phyloP scores from a whole-genome alignment of 2,113 vertebrate species.

The Stigmatopora argus region DNA sequence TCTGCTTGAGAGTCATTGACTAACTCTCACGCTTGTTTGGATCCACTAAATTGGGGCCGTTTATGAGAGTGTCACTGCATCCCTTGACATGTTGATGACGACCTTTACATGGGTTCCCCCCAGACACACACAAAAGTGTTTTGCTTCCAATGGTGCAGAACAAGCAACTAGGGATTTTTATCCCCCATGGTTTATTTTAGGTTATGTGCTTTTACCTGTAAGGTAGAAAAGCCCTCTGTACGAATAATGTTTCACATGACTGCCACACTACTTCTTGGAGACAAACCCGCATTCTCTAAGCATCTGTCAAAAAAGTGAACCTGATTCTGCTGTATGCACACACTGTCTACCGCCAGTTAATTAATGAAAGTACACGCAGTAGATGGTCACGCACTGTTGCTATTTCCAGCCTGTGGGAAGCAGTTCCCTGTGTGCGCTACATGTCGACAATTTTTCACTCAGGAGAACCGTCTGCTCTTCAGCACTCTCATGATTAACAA shows the following conservation, averaged over 20 bases:
- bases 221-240: conserved; percentile 12
- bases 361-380: conserved; percentile 21
- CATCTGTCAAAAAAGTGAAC: conserved; percentile 40
- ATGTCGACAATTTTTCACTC: conserved; percentile 1
- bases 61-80: conserved; percentile 13
- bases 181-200: conserved; percentile 15
- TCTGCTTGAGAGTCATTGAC: conserved; percentile 23
- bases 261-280: conserved; percentile 22
- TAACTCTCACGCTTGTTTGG: conserved; percentile 10
- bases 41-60: conserved; percentile 10
- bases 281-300: conserved; percentile 29
- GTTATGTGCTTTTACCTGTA: neutral
- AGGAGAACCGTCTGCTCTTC: neutral
- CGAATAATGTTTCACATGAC: conserved; percentile 42
- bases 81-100: neutral
- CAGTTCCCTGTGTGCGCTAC: conserved; percentile 6
- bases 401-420: conserved; percentile 2
- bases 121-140: neutral
- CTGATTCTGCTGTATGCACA: conserved; percentile 25
- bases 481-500: neutral
- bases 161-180: conserved; percentile 8
- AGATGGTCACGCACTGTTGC: conserved; percentile 3
- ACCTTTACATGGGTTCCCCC: neutral
- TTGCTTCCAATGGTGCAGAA: neutral
- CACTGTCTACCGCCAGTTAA: conserved; percentile 26